Conservation (phyloP, 2,888 invertebrate species). For the Auanema freiburgensis region DNA sequence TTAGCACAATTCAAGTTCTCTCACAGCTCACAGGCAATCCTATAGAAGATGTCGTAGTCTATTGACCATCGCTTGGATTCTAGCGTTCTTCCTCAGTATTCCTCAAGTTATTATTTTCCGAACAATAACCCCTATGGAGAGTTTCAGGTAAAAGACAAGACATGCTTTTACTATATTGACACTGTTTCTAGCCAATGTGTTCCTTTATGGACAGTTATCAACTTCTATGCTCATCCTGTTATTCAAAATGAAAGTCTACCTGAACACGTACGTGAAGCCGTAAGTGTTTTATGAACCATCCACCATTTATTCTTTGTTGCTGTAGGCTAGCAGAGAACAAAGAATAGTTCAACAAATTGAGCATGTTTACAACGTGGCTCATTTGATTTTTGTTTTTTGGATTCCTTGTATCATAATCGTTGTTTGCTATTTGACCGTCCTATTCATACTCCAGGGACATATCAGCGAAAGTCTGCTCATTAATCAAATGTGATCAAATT, state of each 20-base stretch:
- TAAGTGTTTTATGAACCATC: no score
- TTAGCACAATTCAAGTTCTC: slow-evolving; percentile 32
- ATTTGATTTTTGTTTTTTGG: slow-evolving; percentile 59
- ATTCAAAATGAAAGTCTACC: no score
- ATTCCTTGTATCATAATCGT: slow-evolving; percentile 54
- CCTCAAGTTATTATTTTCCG: slow-evolving; percentile 56
- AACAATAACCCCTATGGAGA: slow-evolving; percentile 45
- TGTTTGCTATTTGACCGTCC: slow-evolving; percentile 43
- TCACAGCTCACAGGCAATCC: slow-evolving; percentile 44
- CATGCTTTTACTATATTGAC: not conserved
- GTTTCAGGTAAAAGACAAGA: slow-evolving; percentile 49
- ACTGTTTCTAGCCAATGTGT: slow-evolving; percentile 35
- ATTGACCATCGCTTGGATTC: slow-evolving; percentile 48
- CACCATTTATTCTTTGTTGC: no score
- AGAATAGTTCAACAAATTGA: slow-evolving; percentile 21
- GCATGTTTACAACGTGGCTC: slow-evolving; percentile 48
- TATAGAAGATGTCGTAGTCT: slow-evolving; percentile 46
- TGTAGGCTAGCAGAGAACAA: no score
- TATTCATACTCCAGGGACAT: slow-evolving; percentile 45
- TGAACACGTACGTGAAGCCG: no score
- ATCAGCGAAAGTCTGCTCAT: slow-evolving; percentile 23
- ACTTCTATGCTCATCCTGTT: no score
- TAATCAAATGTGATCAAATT: not conserved
- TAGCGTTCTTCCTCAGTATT: slow-evolving; percentile 46
- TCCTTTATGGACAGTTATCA: slow-evolving; percentile 43